phyloP scores from a whole-genome alignment of 2,888 invertebrate genomes.

The Parnassius mnemosyne region DNA sequence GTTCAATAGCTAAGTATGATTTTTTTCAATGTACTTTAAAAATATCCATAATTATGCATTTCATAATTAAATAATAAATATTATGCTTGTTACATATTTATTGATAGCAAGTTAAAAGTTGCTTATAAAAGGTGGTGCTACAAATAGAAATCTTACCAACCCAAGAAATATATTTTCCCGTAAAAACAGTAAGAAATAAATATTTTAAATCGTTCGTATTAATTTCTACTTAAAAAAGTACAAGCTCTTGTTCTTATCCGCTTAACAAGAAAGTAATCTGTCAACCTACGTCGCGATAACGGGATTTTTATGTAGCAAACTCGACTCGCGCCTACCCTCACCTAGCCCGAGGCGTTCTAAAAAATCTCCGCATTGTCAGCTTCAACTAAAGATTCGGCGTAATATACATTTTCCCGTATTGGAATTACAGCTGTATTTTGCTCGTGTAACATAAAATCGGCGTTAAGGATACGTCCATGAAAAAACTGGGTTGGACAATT shows the following conservation, averaged over 20 bases:
- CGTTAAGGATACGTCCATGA: slow-evolving; percentile 69
- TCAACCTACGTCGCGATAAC: slow-evolving; percentile 77
- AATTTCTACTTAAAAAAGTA: slow-evolving; percentile 70
- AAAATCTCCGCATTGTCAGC: slow-evolving; percentile 74
- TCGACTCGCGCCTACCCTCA: slow-evolving; percentile 76
- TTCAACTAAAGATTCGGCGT: slow-evolving; percentile 71
- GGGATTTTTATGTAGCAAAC: slow-evolving; percentile 79
- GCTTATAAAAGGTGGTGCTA: no score
- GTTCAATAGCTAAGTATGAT: no score
- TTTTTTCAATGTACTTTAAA: no score
- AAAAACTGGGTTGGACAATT: slow-evolving; percentile 55
- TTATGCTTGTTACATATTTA: no score
- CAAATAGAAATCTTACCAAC: no score
- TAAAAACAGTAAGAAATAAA: slow-evolving; percentile 9
- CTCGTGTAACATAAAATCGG: slow-evolving; percentile 74
- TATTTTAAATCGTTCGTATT: slow-evolving; percentile 53
- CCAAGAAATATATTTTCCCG: no score
- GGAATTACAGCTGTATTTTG: slow-evolving; percentile 74
- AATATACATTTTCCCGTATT: slow-evolving; percentile 76
- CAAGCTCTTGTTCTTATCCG: slow-evolving; percentile 76
- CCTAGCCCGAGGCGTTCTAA: slow-evolving; percentile 73
- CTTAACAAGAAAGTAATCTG: slow-evolving; percentile 80
- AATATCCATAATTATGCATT: no score
- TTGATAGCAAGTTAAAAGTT: no score
- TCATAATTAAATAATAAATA: no score